Percentiles rank a stretch among this genome's conserved stretches.
Conservation (phyloP, 1,140 invertebrate genomes). For the Drosophila kanapiae region DNA sequence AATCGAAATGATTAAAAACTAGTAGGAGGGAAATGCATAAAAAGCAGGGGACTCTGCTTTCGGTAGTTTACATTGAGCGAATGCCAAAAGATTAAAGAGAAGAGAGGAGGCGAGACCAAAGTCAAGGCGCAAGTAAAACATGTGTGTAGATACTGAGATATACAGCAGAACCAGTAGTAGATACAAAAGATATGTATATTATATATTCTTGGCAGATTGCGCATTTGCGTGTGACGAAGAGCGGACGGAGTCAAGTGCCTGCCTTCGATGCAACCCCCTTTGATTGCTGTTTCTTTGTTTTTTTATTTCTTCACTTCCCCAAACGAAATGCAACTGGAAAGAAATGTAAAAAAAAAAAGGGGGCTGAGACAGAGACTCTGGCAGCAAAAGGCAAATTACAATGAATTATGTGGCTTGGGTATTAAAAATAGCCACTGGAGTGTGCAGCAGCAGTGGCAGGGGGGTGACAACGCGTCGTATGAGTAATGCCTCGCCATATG, state of each 20-base stretch:
- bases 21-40: constrained; percentile 30
- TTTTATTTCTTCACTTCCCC: constrained; percentile 3
- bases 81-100: constrained; percentile 35
- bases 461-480: constrained; percentile 59
- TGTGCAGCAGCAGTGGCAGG: background rate
- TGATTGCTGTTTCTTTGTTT: constrained; percentile 5
- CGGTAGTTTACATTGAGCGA: constrained; percentile 21
- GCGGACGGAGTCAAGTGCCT: constrained; percentile 42
- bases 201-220: constrained; percentile 56
- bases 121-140: constrained; percentile 39
- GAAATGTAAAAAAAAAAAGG: constrained; percentile 52
- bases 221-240: constrained; percentile 60
- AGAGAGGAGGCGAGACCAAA: constrained; percentile 32
- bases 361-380: constrained; percentile 19
- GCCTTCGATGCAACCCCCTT: constrained; percentile 11
- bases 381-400: constrained; percentile 73
- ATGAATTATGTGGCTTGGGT: constrained; percentile 78
- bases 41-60: constrained; percentile 13
- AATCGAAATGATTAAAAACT: constrained; percentile 55
- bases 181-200: constrained; percentile 40
- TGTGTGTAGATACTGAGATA: constrained; percentile 25
- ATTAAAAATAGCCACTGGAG: constrained; percentile 73
- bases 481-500: constrained; percentile 58
- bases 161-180: constrained; percentile 14
- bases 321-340: constrained; percentile 67